phyloP scores from a whole-genome alignment of 92 coral and sea anemone genomes.

The Zoanthus gigantus region DNA sequence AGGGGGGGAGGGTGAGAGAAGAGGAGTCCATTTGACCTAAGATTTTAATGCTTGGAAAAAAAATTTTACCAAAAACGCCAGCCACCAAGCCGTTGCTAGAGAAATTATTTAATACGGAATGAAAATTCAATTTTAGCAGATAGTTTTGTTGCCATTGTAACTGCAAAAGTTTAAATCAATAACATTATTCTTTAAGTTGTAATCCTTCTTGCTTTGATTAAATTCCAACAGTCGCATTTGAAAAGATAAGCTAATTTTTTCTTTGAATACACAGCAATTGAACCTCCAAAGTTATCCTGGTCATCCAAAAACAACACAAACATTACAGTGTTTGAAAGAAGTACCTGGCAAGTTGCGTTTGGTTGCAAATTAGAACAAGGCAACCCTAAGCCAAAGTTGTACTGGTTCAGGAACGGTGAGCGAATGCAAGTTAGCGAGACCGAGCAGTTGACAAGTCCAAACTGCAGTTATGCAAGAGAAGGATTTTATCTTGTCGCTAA shows the following conservation, averaged over 20 bases:
- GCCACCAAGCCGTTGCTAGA: no score
- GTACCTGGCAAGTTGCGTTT: not conserved
- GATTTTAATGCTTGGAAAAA: no score
- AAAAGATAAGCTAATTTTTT: not conserved
- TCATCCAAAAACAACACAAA: not conserved
- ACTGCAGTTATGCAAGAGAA: conserved; percentile 10
- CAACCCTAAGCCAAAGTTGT: not conserved
- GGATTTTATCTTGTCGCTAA: not conserved
- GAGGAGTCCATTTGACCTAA: no score
- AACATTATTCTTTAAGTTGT: no score
- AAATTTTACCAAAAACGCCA: no score
- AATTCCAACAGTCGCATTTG: no score
- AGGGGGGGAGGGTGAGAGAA: no score
- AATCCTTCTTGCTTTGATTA: no score
- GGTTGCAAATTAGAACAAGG: conserved; percentile 11
- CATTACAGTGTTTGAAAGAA: not conserved
- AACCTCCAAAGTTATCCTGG: conserved; percentile 24
- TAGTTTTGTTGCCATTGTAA: no score
- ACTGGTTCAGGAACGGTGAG: conserved; percentile 19
- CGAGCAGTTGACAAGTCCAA: conserved; percentile 10
- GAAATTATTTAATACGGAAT: no score
- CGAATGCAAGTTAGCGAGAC: not conserved
- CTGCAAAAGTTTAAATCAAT: no score
- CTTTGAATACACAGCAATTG: not conserved
- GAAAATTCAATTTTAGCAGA: no score